Conservation (phyloP, 53 echinoderm and acorn worm species). For the Temnopleurus reevesii region DNA sequence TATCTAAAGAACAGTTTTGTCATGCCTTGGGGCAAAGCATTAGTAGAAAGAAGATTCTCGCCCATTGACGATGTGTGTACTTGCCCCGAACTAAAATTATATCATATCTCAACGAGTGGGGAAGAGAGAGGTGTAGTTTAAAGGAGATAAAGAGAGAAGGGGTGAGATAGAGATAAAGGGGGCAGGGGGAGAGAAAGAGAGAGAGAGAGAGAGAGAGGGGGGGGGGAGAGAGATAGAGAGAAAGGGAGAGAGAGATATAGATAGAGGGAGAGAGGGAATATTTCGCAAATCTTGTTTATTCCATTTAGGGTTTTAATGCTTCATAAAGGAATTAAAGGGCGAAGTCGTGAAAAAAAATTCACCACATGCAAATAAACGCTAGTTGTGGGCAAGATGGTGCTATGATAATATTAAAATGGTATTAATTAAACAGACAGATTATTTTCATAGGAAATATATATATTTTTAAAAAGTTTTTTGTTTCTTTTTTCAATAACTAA, state of each 20-base stretch:
- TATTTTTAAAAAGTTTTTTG: too few species aligned
- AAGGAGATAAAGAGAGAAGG: not conserved
- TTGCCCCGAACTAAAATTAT: constrained; percentile 30
- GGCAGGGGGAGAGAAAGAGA: not conserved
- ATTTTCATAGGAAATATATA: too few species aligned
- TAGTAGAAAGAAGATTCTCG: not conserved
- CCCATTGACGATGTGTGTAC: constrained; percentile 26
- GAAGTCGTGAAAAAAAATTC: too few species aligned
- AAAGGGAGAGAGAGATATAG: too few species aligned
- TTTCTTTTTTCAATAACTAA: too few species aligned
- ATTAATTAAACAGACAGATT: too few species aligned
- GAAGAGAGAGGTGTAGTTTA: not conserved
- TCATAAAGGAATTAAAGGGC: constrained; percentile 3
- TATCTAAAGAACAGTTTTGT: constrained; percentile 28
- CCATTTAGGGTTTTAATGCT: constrained; percentile 22
- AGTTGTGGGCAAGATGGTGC: too few species aligned
- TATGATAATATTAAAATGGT: too few species aligned
- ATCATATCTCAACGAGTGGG: not conserved
- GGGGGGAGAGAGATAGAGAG: not conserved
- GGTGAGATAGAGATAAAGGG: too few species aligned
- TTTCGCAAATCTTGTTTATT: constrained; percentile 11
- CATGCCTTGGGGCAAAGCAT: constrained; percentile 28
- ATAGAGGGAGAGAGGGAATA: not conserved
- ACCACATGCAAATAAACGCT: too few species aligned
- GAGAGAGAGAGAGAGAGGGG: not conserved